These are phyloP conservation scores for Charanyca ferruginea DNA, from an alignment of 2,888 invertebrate species.

Conservation along the genomic window DNA sequence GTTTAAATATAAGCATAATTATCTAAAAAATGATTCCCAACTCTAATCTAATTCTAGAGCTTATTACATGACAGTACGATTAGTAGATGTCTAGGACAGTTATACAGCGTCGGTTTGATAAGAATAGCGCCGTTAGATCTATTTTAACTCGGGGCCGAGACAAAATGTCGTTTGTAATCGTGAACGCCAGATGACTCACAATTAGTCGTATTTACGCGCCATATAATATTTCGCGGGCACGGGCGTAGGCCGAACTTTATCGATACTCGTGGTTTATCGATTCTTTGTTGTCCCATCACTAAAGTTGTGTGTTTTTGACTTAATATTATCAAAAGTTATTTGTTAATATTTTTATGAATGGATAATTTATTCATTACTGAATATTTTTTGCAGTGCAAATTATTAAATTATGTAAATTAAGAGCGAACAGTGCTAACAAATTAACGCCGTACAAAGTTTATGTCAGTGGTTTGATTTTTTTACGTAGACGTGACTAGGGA, in stretches of 20 bases:
- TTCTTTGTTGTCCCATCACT: slow-evolving; percentile 42
- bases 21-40: slow-evolving; percentile 3
- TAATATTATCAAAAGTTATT: slow-evolving; percentile 25
- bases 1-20: not conserved
- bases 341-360: slow-evolving; percentile 48
- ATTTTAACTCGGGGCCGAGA: slow-evolving; percentile 56
- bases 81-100: slow-evolving; percentile 56
- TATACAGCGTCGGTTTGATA: slow-evolving; percentile 49
- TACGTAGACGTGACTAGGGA: no score
- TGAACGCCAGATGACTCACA: slow-evolving; percentile 59
- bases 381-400: slow-evolving; percentile 42
- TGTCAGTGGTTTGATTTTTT: slow-evolving; percentile 9
- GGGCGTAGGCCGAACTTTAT: slow-evolving; percentile 44
- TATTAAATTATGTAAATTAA: slow-evolving; percentile 41
- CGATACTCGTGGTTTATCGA: slow-evolving; percentile 33
- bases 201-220: slow-evolving; percentile 52
- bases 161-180: slow-evolving; percentile 57
- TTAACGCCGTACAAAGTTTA: not conserved
- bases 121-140: slow-evolving; percentile 60
- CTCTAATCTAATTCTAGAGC: slow-evolving; percentile 39
- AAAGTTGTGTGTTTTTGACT: slow-evolving; percentile 25
- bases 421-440: not conserved
- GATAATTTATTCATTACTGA: slow-evolving; percentile 45
- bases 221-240: slow-evolving; percentile 48
- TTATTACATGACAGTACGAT: slow-evolving; percentile 52